These are phyloP conservation scores for Cyphomyrmex costatus DNA, from an alignment of 1,140 invertebrate genomes.

Conservation along the genomic window DNA sequence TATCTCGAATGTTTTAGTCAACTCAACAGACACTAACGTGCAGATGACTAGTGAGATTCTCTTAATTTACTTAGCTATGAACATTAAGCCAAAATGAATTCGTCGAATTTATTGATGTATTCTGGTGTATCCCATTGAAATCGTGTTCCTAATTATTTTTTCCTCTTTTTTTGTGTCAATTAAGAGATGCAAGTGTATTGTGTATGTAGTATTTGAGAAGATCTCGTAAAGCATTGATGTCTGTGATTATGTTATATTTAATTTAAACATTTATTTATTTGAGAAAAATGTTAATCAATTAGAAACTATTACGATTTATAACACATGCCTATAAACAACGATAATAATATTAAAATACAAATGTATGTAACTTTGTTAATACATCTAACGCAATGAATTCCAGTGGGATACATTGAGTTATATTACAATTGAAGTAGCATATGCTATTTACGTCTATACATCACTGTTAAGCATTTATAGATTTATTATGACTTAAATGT, in stretches of 20 bases:
- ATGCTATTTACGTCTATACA: conserved; percentile 62
- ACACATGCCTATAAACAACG: conserved; percentile 21
- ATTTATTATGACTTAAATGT: conserved; percentile 47
- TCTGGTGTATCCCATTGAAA: conserved; percentile 61
- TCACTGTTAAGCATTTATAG: conserved; percentile 54
- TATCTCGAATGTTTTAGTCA: conserved; percentile 75
- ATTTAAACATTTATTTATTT: conserved; percentile 58
- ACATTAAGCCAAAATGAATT: conserved; percentile 41
- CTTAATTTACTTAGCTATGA: conserved; percentile 51
- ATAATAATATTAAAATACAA: conserved; percentile 27
- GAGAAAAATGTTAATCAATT: conserved; percentile 31
- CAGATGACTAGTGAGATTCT: conserved; percentile 67
- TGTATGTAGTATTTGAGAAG: conserved; percentile 36
- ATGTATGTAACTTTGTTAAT: conserved; percentile 33
- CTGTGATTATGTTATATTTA: conserved; percentile 60
- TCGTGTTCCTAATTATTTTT: background rate
- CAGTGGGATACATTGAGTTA: conserved; percentile 64
- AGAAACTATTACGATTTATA: conserved; percentile 43
- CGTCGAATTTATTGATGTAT: conserved; percentile 18
- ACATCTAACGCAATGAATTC: conserved; percentile 50
- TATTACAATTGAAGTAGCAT: conserved; percentile 55
- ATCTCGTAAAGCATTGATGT: conserved; percentile 49
- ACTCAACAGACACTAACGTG: conserved; percentile 26
- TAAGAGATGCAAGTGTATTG: conserved; percentile 19
- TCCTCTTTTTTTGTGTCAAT: background rate